Percentiles rank a stretch among this genome's conserved stretches.
Evolutionary conservation across 2,113 vertebrate genomes (phyloP).

Genomic region (Chaenogobius annularis): DNA sequence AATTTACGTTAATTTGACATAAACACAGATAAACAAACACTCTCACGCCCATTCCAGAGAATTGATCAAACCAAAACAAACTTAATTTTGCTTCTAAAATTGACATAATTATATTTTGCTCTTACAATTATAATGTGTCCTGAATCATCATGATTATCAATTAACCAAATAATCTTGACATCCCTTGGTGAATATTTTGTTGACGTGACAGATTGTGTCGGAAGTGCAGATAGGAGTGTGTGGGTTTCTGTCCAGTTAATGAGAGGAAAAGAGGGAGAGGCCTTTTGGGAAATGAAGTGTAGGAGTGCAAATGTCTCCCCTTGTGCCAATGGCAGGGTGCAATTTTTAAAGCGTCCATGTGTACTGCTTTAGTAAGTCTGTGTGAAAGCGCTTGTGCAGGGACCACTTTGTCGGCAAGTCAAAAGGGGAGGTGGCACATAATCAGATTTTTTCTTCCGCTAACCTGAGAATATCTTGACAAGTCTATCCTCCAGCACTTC

Average conservation of each 20-base stretch:
- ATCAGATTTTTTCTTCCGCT: slow-evolving; percentile 19
- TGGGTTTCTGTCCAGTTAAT: slow-evolving; percentile 16
- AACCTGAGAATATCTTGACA: slow-evolving; percentile 15
- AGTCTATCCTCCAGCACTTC: slow-evolving; percentile 7
- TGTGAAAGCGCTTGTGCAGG: slow-evolving; percentile 23
- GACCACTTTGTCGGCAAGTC: slow-evolving; percentile 34
- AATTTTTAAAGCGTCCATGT: slow-evolving; percentile 34
- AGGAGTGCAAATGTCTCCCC: slow-evolving; percentile 37
- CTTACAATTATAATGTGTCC: too few species aligned
- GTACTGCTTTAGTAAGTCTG: slow-evolving; percentile 27
- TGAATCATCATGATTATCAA: too few species aligned
- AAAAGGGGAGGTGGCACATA: slow-evolving; percentile 33
- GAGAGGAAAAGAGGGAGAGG: slow-evolving; percentile 25
- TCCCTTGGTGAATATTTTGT: background rate
- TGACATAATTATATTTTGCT: too few species aligned
- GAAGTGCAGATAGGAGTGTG: slow-evolving; percentile 29
- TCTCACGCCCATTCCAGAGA: too few species aligned
- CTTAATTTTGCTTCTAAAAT: too few species aligned
- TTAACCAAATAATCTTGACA: too few species aligned
- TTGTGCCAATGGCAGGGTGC: slow-evolving; percentile 20
- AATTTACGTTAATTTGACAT: too few species aligned
- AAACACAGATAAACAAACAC: too few species aligned
- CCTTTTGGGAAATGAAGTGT: slow-evolving; percentile 43
- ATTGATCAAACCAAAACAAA: too few species aligned
- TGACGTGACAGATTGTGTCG: slow-evolving; percentile 2